Evolutionary conservation across 2,797 vertebrate species (phyloP), one percentile per base, ranked within the genome.

Genomic region (Saxicola maurus): DNA sequence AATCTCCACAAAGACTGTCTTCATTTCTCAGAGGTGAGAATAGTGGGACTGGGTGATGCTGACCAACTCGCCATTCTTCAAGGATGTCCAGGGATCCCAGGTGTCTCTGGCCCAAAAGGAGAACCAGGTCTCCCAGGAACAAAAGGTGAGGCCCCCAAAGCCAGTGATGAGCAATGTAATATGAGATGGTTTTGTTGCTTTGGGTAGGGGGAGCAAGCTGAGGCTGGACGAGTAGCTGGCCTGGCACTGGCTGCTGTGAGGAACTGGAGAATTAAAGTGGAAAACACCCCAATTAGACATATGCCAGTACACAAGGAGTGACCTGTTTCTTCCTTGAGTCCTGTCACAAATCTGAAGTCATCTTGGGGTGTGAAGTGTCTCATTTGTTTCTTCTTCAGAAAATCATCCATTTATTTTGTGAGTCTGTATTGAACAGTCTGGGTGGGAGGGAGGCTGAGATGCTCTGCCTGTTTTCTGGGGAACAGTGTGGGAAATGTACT

Each of bases 11-110:
- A 89, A 60, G 17, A 30, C 31, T 89, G 10, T 82, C 45, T 87
- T 79, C 10, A 35, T 89, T 91, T 85, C 46, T 28, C 78, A 93
- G 94, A 89, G 14, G 67, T 94, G 28, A 92, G 55, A 80, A 46
- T 93, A 38, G 83, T 93, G 52, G 92, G 91, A 65, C 48, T 95
- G 12, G 28, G 56, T 40, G 82, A 89, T 35, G 49, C 62, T 10
- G 92, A 92, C 30, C 77, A 17, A 37, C 53, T 95, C 0, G 6
- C 93, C 27, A 2, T 94, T 69, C 81, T 95, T 53, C 86, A 79
- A 69, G 93, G 94, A 59, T 94, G 94, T 51, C 88, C 95, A 67
- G 94, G 94, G 20, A 89, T 56, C 46, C 72, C 89, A 62, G 94
- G 87, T 45, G 37, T 74, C 43, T 51, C 87, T 56, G 94, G 93